Base-by-base conservation (phyloP, 2,797 vertebrate species). In the Megaceryle alcyon region DNA sequence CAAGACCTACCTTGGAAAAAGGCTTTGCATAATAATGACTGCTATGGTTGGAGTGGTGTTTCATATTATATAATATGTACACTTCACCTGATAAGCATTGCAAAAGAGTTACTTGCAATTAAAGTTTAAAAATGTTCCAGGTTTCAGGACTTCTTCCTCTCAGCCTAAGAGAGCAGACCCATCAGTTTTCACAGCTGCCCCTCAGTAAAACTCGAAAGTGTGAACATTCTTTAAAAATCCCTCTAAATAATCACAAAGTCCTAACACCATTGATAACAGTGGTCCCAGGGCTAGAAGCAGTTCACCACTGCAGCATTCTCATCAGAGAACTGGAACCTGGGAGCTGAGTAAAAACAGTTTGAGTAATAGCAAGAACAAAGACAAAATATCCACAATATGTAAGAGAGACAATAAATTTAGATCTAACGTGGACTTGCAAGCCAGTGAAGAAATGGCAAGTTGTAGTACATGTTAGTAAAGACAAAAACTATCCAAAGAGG, bases 1-100 rank as follows among this genome's bases (percentile, higher is more conserved):
- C 26, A 93, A 95, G 78, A 92, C 88, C 83, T 94, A 64, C 77
- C 73, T 90, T 84, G 78, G 89, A 91, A 96, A 85, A 94, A 79
- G 63, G 46, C 79, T 94, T 90, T 97, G 95, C 89, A 92, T 94
- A 96, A 92, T 94, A 88, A 96, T 84, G 83, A 88, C 77, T 88
- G 80, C 60, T 94, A 86, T 92, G 91, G 92, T 95, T 93, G 94
- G 56, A 56, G 2, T 4, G 1, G 53, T 44, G 33, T 88, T 95
- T 82, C 68, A 71, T 37, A 75, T 96, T 94, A 92, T 93, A 37
- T 94, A 95, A 95, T 90, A 70, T 3, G 57, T 90, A 75, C 49
- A 53, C 66, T 57, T 88, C 90, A 93, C 64, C 75, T 85, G 91
- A 90, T 88, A 90, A 60, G 80, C 51, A 80, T 31, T 86, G 75